phyloP scores from a whole-genome alignment of 1,140 invertebrate genomes.

The Sitophilus oryzae region DNA sequence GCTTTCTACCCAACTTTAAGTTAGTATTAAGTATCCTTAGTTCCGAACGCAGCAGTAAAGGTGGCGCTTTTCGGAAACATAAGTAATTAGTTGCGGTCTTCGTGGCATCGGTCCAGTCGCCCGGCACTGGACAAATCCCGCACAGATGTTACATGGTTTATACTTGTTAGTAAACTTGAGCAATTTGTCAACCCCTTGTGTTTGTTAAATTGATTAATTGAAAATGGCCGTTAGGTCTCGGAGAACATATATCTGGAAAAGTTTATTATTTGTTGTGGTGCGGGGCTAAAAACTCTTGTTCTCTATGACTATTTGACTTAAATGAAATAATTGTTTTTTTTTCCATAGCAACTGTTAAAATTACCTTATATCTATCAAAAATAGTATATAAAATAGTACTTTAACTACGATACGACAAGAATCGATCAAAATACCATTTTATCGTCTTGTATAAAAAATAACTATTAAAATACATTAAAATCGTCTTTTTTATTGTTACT shows the following conservation, averaged over 20 bases:
- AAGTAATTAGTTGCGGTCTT: conserved; percentile 21
- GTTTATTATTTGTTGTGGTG: background rate
- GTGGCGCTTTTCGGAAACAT: conserved; percentile 19
- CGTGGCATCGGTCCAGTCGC: conserved; percentile 18
- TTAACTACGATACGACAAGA: too few species aligned
- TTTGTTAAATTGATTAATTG: conserved; percentile 28
- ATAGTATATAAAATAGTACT: too few species aligned
- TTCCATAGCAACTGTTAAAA: too few species aligned
- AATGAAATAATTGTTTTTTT: too few species aligned
- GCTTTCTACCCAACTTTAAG: conserved; percentile 12
- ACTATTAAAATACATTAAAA: too few species aligned
- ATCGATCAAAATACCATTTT: too few species aligned
- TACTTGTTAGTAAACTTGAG: conserved; percentile 31
- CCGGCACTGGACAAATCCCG: conserved; percentile 28
- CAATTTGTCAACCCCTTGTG: conserved; percentile 28
- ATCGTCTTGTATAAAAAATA: too few species aligned
- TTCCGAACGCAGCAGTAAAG: conserved; percentile 19
- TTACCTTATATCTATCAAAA: too few species aligned
- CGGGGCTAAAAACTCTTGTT: too few species aligned
- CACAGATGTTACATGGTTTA: conserved; percentile 32
- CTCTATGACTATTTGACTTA: too few species aligned
- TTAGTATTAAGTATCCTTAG: conserved; percentile 18
- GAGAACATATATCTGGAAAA: background rate
- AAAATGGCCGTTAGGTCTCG: background rate
- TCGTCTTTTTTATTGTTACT: too few species aligned